Evolutionary conservation across 2,113 vertebrate species (phyloP).

Genomic region (Phylloscopus trochilus): DNA sequence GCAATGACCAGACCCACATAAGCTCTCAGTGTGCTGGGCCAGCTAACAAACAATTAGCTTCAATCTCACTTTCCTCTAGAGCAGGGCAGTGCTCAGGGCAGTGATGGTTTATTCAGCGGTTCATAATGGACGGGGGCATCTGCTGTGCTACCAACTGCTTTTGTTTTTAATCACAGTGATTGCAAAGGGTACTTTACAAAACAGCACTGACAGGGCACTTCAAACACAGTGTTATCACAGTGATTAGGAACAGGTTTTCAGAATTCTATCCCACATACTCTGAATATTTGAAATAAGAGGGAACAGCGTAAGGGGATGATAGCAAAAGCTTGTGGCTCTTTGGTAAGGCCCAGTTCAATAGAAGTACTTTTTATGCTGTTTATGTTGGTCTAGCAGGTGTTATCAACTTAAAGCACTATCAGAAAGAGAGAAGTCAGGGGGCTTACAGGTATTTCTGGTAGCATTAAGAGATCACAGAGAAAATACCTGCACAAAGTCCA

Average conservation of each 20-base stretch:
- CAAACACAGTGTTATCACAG: background rate
- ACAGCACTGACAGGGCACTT: constrained; percentile 9
- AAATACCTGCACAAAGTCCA: background rate
- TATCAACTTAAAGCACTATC: background rate
- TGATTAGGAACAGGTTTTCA: constrained; percentile 9
- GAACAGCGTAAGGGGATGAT: rapidly evolving
- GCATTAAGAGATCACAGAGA: background rate
- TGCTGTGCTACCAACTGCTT: background rate
- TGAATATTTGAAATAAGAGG: background rate
- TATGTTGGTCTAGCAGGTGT: background rate
- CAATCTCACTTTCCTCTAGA: background rate
- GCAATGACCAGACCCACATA: background rate
- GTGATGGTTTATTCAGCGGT: background rate
- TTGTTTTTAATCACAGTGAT: constrained; percentile 23
- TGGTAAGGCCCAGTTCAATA: background rate
- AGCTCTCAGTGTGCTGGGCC: background rate
- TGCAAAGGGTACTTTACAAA: constrained; percentile 6
- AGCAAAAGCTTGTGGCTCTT: background rate
- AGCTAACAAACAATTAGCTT: constrained; percentile 3
- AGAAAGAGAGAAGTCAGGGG: background rate
- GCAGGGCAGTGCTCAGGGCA: background rate
- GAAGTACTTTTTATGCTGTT: background rate
- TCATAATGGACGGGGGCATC: background rate
- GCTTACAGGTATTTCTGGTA: background rate
- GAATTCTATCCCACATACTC: background rate